Conservation (phyloP, 2,888 invertebrate species). For the Scotopteryx bipunctaria region DNA sequence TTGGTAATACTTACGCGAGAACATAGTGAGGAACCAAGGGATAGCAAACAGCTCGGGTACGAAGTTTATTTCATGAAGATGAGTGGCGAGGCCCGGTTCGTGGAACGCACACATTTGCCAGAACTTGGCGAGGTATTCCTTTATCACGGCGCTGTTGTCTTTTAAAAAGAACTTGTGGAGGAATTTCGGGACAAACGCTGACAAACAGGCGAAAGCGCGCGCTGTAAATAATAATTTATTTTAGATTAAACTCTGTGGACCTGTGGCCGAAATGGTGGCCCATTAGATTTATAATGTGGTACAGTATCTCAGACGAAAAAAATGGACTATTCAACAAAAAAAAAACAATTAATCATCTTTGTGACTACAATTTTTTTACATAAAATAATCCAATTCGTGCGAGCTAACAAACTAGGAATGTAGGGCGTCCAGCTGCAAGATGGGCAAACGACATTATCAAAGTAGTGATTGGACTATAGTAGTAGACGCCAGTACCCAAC, state of each 20-base stretch:
- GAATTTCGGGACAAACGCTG: constrained; percentile 97
- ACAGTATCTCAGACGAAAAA: too few relatives aligned
- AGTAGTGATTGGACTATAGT: not conserved
- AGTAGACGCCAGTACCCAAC: not conserved
- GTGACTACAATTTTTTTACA: too few relatives aligned
- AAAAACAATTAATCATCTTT: too few relatives aligned
- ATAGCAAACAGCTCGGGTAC: constrained; percentile 99
- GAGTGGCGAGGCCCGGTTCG: constrained; percentile 95
- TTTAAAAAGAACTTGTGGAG: constrained; percentile 98
- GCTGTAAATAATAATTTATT: constrained; percentile 83
- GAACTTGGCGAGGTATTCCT: constrained; percentile 98
- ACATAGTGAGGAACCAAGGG: constrained; percentile 99
- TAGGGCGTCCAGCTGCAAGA: too few relatives aligned
- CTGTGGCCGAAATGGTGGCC: not conserved
- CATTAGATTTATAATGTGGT: too few relatives aligned
- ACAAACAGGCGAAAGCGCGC: constrained; percentile 96
- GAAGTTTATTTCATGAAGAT: constrained; percentile 95
- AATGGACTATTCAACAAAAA: too few relatives aligned
- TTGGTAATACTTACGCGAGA: constrained; percentile 92
- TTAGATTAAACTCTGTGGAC: not conserved
- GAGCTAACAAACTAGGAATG: too few relatives aligned
- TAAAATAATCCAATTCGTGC: too few relatives aligned
- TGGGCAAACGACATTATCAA: too few relatives aligned
- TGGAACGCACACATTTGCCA: constrained; percentile 98
- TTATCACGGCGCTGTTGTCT: constrained; percentile 98